These are phyloP conservation scores for Neostethus bicornis DNA, from an alignment of 2,797 vertebrate species.

Conservation along the genomic window DNA sequence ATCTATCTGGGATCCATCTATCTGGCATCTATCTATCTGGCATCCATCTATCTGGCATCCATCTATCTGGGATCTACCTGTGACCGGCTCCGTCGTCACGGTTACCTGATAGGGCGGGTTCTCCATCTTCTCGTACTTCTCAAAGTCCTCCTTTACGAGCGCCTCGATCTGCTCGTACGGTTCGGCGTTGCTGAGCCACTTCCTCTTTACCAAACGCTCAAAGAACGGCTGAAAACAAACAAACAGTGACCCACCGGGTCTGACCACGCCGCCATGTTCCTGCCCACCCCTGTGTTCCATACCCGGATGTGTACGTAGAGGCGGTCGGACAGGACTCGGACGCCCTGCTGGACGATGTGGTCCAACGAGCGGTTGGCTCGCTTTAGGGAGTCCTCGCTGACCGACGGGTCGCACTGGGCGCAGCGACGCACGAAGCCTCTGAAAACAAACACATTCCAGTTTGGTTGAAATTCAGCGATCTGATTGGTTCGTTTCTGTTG, in stretches of 20 bases:
- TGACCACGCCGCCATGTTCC: no score
- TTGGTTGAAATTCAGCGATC: no score
- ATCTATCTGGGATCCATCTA: no score
- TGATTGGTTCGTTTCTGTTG: no score
- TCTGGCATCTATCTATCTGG: no score
- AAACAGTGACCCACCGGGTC: no score
- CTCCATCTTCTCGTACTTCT: constrained; percentile 83
- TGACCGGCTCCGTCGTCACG: not conserved
- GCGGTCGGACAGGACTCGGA: constrained; percentile 80
- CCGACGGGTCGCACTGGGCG: constrained; percentile 77
- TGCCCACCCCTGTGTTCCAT: constrained; percentile 5
- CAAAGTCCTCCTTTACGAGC: constrained; percentile 80
- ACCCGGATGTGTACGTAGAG: constrained; percentile 88
- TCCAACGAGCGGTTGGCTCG: constrained; percentile 82
- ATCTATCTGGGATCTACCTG: no score
- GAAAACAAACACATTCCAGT: constrained; percentile 28
- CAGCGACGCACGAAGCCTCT: constrained; percentile 86
- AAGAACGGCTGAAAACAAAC: constrained; percentile 81
- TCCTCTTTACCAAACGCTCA: constrained; percentile 88
- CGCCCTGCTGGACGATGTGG: constrained; percentile 81
- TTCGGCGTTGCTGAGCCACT: constrained; percentile 86
- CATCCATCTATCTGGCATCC: no score
- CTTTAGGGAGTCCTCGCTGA: constrained; percentile 81
- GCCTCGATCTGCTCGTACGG: constrained; percentile 85
- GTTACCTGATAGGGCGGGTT: constrained; percentile 87